Conservation (phyloP, 2,797 vertebrate species). For the Hydrophis major region DNA sequence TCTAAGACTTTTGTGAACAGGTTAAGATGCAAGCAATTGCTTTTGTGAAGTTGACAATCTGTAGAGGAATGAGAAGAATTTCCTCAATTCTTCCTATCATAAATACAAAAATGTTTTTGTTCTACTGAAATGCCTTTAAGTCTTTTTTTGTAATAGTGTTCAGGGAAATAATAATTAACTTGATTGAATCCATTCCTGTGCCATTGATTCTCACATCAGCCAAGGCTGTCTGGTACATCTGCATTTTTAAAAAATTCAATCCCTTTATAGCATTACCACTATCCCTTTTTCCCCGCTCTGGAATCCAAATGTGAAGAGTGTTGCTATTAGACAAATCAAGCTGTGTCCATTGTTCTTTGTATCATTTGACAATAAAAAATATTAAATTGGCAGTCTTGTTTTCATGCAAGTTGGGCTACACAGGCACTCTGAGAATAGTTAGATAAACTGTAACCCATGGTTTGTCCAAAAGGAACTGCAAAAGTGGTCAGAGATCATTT, state of each 20-base stretch:
- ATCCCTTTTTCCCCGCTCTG: neutral
- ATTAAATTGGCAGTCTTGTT: neutral
- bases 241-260: neutral
- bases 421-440: neutral
- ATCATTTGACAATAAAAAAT: neutral
- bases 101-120: neutral
- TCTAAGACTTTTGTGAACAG: neutral
- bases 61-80: neutral
- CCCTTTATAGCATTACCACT: neutral
- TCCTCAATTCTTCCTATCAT: neutral
- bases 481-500: neutral
- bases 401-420: neutral
- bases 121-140: neutral
- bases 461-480: neutral
- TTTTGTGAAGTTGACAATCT: neutral
- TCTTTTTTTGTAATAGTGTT: slow-evolving; percentile 6
- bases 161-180: neutral
- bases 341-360: neutral
- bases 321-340: neutral
- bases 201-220: neutral
- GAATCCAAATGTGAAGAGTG: neutral
- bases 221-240: neutral
- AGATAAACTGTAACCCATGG: neutral
- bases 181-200: neutral
- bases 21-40: neutral